A percentile compares a stretch with the other conserved stretches of the same genome.
Conservation (phyloP, 1,140 invertebrate genomes). For the Ganaspis sp. region DNA sequence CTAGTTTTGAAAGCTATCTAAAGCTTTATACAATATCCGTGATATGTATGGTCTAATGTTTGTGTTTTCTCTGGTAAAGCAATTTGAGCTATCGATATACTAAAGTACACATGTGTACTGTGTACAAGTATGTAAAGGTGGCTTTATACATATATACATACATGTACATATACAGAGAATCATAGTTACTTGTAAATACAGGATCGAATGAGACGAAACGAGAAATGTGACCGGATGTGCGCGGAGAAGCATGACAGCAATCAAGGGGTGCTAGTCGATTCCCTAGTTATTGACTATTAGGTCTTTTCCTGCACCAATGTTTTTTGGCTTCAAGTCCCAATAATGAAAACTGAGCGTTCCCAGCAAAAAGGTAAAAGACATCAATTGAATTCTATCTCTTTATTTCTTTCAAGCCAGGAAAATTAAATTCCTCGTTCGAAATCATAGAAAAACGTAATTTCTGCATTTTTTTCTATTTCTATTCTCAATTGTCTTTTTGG, state of each 20-base stretch:
- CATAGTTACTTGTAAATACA: constrained; percentile 19
- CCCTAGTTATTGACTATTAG: constrained; percentile 28
- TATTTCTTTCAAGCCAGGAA: neutral
- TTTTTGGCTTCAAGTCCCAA: constrained; percentile 24
- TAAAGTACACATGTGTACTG: neutral
- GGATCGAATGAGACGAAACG: constrained; percentile 8
- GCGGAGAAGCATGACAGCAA: constrained; percentile 1
- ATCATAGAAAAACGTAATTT: neutral
- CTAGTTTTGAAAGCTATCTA: neutral
- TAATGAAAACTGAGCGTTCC: constrained; percentile 19
- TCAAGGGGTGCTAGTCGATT: constrained; percentile 26
- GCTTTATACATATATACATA: neutral
- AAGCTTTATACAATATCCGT: neutral
- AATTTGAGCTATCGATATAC: constrained; percentile 17
- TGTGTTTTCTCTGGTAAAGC: constrained; percentile 3
- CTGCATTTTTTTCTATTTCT: neutral
- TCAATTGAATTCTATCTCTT: neutral
- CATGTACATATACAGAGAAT: neutral
- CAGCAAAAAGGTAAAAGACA: neutral
- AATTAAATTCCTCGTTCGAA: neutral
- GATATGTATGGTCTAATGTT: constrained; percentile 11
- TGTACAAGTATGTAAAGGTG: neutral
- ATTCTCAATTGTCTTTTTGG: neutral
- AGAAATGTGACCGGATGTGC: constrained; percentile 28
- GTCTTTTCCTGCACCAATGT: neutral